Evolutionary conservation across 1,140 invertebrate genomes (phyloP), one percentile per base, ranked within the genome.

Genomic region (Linepithema humile): DNA sequence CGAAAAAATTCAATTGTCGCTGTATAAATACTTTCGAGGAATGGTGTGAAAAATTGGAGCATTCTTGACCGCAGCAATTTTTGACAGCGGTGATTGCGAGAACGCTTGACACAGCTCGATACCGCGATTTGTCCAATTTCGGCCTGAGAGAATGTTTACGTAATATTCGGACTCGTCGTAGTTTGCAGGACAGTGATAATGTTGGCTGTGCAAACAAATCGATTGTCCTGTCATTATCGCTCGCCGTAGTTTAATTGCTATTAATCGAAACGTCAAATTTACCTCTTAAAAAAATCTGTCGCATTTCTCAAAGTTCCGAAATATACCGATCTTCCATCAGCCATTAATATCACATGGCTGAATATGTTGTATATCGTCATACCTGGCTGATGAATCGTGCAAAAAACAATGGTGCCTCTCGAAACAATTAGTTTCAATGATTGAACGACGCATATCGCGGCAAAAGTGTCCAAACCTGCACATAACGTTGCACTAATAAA

Each of bases 361-460:
- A 96, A 96, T 3, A 95, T 91, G 43, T 95, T 96, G 93, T 98
- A 98, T 3, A 98, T 94, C 70, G 96, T 95, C 9, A 97, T 97
- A 59, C 97, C 97, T 0, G 98, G 98, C 87, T 98, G 98, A 93
- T 98, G 98, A 78, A 98, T 97, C n/a, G 97, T 97, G 90, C 97
- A 98, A 9, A 98, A 96, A 35, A 98, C 96, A 0, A 97, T 97
- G 17, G 97, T 93, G 0, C 97, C 97, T 35, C 95, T 96, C 29
- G 94, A 92, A 1, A 97, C 96, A 17, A 98, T 93, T 3, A 93
- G 93, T 90, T 96, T 96, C 9, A 97, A 91, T 10, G 96, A 94
- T 35, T 94, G 95, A 10, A 97, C 94, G 10, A 96, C 95, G 73
- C 95, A 96, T 95, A 95, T 96, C 87, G 95, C 96, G 88, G 95